Evolutionary conservation across 2,797 vertebrate species (phyloP), one percentile per base, ranked within the genome.

Genomic region (Anabacerthia variegaticeps): DNA sequence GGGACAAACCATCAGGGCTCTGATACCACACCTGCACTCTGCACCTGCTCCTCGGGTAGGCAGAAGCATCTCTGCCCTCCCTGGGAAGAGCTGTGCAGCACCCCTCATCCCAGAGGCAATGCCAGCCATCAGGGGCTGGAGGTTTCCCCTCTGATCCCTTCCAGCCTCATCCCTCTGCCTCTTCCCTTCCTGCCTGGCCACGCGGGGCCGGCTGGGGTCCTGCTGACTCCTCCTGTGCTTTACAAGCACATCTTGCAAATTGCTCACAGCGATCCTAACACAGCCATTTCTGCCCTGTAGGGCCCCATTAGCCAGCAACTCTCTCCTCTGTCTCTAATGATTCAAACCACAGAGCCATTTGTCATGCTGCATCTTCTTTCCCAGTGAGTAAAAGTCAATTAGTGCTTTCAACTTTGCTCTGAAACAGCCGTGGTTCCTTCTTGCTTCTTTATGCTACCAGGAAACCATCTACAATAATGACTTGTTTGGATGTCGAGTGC

Each of bases 361-460:
- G 36, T 93, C 92, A 86, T 58, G 41, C 49, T 62, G 46, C 46
- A n/a, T 86, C 93, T 82, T 91, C 77, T 54, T 79, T 90, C 54
- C 41, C 66, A 68, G 76, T 28, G 54, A 90, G 46, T 72, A 85
- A 78, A 97, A 93, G 88, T 78, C 93, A 90, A 95, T 95, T 92
- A 96, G 66, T 13, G 39, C 80, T 96, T 89, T 88, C 88, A 84
- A 2, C 54, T 90, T 92, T 68, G 73, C 76, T 84, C 72, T 85
- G 88, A 65, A 94, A 89, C 44, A 78, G 68, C 62, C 46, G 14
- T 46, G 46, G 22, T 41, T 94, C 61, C 30, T 36, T 80, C 73
- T 84, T 88, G 56, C 62, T 91, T 63, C 82, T 95, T 93, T 79
- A 75, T 10, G 82, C 88, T 95, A 68, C 90, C 89, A 94, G 94